Conservation (phyloP, 1,140 invertebrate genomes). For the Calliphora vicina region DNA sequence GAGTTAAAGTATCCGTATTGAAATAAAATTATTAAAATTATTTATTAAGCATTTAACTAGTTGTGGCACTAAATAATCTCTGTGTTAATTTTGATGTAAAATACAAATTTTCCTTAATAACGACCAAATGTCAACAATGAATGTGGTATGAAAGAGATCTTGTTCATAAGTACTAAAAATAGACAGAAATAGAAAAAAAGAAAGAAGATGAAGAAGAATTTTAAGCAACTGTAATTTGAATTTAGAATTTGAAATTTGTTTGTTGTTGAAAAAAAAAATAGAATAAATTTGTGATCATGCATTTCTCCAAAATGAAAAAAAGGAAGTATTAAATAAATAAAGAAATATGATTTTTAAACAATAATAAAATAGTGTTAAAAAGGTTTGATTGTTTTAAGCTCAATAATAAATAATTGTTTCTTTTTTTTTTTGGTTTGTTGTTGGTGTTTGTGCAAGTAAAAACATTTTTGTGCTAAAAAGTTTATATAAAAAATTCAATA, state of each 20-base stretch:
- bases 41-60: too few species aligned
- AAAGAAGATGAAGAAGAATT: background rate
- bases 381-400: conserved; percentile 38
- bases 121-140: background rate
- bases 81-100: background rate
- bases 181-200: background rate
- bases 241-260: background rate
- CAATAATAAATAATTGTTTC: conserved; percentile 18
- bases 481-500: conserved; percentile 3
- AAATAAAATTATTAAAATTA: too few species aligned
- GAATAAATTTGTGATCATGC: background rate
- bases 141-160: background rate
- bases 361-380: background rate
- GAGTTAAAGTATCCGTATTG: too few species aligned
- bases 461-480: conserved; percentile 25
- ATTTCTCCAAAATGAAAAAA: background rate
- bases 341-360: background rate
- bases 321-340: background rate
- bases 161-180: conserved; percentile 2
- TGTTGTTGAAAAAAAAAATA: background rate
- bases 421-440: background rate
- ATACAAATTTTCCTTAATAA: background rate
- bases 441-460: conserved; percentile 21
- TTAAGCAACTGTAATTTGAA: background rate
- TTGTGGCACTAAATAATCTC: too few species aligned